Percentiles rank a stretch among this genome's conserved stretches.
Conservation (phyloP, 2,113 vertebrate genomes). For the Gnathonemus longibarbis region DNA sequence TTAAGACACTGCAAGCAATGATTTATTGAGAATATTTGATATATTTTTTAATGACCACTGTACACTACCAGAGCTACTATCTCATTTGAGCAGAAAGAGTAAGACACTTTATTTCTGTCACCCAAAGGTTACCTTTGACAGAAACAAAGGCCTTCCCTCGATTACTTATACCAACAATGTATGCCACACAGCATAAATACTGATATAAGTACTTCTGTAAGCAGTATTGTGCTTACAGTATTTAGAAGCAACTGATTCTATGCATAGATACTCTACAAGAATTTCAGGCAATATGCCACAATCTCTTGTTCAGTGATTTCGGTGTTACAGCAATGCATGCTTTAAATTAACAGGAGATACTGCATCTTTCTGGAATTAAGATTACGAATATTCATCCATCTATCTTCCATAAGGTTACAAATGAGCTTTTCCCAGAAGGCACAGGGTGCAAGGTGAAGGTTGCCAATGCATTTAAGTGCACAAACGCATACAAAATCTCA, state of each 20-base stretch:
- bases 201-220: not conserved
- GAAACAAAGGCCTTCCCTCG: not conserved
- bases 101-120: not conserved
- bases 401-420: not conserved
- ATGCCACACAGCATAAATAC: not conserved
- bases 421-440: not conserved
- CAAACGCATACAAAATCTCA: not conserved
- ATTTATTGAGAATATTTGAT: not conserved
- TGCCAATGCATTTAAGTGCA: not conserved
- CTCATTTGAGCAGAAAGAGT: not conserved
- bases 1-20: not conserved
- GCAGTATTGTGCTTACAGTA: not conserved
- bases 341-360: not conserved
- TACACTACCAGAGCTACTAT: not conserved
- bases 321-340: not conserved
- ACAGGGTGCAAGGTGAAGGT: not conserved
- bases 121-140: not conserved
- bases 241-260: not conserved
- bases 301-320: not conserved
- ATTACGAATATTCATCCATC: not conserved
- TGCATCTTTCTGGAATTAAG: not conserved
- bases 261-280: too few species aligned
- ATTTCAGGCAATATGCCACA: not conserved
- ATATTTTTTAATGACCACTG: not conserved
- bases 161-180: not conserved